Percentiles rank a stretch among this genome's conserved stretches.
Evolutionary conservation across 1,140 invertebrate species (phyloP).

Genomic region (Bombus sylvicola): DNA sequence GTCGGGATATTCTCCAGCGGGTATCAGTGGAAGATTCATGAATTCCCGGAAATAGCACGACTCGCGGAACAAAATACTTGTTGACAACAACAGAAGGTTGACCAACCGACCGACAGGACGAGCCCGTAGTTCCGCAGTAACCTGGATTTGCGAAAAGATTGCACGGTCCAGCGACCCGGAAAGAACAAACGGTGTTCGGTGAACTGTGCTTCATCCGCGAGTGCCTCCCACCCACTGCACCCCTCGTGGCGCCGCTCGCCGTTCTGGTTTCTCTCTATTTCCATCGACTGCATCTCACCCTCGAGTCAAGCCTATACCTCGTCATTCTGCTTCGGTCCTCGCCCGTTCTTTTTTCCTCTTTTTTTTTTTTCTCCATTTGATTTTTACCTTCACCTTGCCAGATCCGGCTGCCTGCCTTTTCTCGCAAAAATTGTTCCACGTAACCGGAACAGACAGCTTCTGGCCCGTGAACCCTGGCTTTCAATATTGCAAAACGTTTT

Average conservation of each 20-base stretch:
- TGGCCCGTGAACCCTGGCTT: not conserved
- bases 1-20: not conserved
- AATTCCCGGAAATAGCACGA: conserved; percentile 14
- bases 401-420: not conserved
- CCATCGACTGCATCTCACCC: conserved; percentile 49
- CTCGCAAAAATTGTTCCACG: no score
- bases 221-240: not conserved
- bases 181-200: conserved; percentile 82
- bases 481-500: not conserved
- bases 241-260: not conserved
- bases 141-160: conserved; percentile 82
- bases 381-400: conserved; percentile 60
- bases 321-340: conserved; percentile 11
- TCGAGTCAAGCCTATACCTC: conserved; percentile 37
- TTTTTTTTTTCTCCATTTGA: not conserved
- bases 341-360: no score
- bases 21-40: conserved; percentile 20
- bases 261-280: not conserved
- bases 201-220: conserved; percentile 78
- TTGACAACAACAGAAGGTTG: conserved; percentile 56
- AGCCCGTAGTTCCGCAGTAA: conserved; percentile 75
- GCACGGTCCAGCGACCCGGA: conserved; percentile 80
- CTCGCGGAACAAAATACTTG: conserved; percentile 43
- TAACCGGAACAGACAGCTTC: not conserved
- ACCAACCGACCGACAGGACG: conserved; percentile 65